Conservation (phyloP, 1,140 invertebrate species). For the Drosophila ercepeae region DNA sequence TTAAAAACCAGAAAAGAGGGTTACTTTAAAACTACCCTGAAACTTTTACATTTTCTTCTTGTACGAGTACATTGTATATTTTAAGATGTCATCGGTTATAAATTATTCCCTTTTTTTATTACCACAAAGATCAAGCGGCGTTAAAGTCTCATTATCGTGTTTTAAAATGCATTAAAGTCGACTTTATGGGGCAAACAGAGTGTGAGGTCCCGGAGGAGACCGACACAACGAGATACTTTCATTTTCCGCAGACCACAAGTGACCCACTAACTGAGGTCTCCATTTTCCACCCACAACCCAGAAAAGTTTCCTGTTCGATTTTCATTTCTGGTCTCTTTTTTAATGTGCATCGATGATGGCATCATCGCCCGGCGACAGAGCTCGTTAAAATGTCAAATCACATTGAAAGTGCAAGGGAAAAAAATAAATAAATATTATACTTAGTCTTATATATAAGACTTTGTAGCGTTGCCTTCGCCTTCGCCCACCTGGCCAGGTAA, state of each 20-base stretch:
- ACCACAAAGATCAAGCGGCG: background rate
- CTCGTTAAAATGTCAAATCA: slow-evolving; percentile 47
- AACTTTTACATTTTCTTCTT: background rate
- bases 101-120: background rate
- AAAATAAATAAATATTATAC: background rate
- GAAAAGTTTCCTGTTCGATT: slow-evolving; percentile 10
- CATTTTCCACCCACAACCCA: background rate
- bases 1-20: background rate
- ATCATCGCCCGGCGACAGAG: slow-evolving; percentile 43
- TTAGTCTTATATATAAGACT: background rate
- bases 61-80: background rate
- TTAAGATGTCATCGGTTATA: background rate
- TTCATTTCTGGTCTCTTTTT: slow-evolving; percentile 11
- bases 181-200: slow-evolving; percentile 27
- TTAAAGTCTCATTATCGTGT: slow-evolving; percentile 6
- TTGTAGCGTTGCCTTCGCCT: background rate
- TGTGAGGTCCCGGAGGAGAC: background rate
- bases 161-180: slow-evolving; percentile 9
- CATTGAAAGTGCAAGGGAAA: slow-evolving; percentile 62
- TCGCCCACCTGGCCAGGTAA: slow-evolving; percentile 28
- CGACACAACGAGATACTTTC: slow-evolving; percentile 22
- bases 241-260: slow-evolving; percentile 17
- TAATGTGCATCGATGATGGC: slow-evolving; percentile 58
- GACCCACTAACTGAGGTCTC: slow-evolving; percentile 30
- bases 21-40: background rate